Evolutionary conservation across 2,797 vertebrate species (phyloP), one percentile per base, ranked within the genome.

Genomic region (Apodemus agrarius): DNA sequence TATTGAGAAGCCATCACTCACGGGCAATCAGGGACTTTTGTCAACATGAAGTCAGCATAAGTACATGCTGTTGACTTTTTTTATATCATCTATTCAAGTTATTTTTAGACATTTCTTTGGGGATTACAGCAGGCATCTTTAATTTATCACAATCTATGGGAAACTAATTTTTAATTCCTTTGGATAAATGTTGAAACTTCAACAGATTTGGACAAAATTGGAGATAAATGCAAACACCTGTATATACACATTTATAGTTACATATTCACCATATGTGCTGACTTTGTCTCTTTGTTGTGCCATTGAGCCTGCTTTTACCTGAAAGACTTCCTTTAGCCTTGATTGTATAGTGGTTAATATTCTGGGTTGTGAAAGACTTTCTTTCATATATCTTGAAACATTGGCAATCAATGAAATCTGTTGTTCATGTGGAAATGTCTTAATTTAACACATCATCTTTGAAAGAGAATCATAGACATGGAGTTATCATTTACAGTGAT

Each of bases 141-240:
- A 91, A 89, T 74, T 85, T 84, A 90, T 43, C 43, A n/a, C 67
- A 61, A 84, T 85, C 40, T 83, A 83, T 6, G 63, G 85, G 40
- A 43, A 91, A 16, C 76, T 63, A 80, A 84, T 81, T 93, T 94
- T 89, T 84, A 90, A 59, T 86, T 86, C 78, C 34, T 91, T 87
- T 85, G 67, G 80, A n/a, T 21, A 86, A 93, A 88, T 85, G 3
- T 63, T 57, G 26, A 43, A 69, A 79, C 63, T 37, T 43, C 13
- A 40, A 49, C 26, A 59, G 37, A 91, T 81, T 37, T 93, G 37
- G 74, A 74, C 63, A 85, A 54, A 89, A 90, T 19, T 52, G 22
- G 65, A 85, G 19, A 26, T 37, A 79, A 79, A 80, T 26, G 24
- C 34, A 46, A 19, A 24, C 12, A 40, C 9, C n/a, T 40, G 7